Evolutionary conservation across 2,797 vertebrate genomes (phyloP), one percentile per base, ranked within the genome.

Genomic region (Anas georgica): DNA sequence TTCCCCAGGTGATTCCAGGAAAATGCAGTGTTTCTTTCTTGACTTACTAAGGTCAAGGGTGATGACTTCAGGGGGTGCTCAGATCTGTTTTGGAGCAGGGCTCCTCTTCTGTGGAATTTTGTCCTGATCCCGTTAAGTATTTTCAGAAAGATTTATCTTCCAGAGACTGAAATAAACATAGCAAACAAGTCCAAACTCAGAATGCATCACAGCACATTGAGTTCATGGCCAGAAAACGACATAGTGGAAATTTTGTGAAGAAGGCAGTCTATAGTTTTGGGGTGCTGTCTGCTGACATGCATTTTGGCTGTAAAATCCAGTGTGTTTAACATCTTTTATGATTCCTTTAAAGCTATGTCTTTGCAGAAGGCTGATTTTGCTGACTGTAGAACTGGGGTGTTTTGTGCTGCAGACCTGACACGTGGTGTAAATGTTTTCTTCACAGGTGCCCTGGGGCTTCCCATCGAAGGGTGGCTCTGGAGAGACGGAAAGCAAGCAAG

Each of bases 381-480:
- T 58, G 25, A 1, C 4, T 48, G 5, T 12, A 41, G 28, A 18
- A 13, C 21, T 68, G 1, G 1, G 12, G n/a, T 28, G 2, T 91
- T 89, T 74, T 67, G 17, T 58, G 35, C 46, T 37, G 77, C 52
- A 64, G 56, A 33, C 37, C 80, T 92, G 88, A 87, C 86, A 75
- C 64, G 5, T 63, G 17, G 21, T 66, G 8, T 50, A 17, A 69
- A 13, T 23, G 1, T 50, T 97, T 73, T 95, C 37, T 97, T 91
- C 95, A 56, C 97, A 99, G 99, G 97, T 99, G 99, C 98, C 98
- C 98, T 28, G 99, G 99, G 94, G 99, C 98, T 90, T 98, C 98
- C 77, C 97, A 98, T 95, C 98, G 98, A 94, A 98, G 99, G 97
- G 98, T 96, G 67, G 98, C 93, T 52, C 96, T 98, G 93, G 99